Evolutionary conservation across 2,888 invertebrate genomes (phyloP), one percentile per base, ranked within the genome.

Genomic region (Cantharis nigra): DNA sequence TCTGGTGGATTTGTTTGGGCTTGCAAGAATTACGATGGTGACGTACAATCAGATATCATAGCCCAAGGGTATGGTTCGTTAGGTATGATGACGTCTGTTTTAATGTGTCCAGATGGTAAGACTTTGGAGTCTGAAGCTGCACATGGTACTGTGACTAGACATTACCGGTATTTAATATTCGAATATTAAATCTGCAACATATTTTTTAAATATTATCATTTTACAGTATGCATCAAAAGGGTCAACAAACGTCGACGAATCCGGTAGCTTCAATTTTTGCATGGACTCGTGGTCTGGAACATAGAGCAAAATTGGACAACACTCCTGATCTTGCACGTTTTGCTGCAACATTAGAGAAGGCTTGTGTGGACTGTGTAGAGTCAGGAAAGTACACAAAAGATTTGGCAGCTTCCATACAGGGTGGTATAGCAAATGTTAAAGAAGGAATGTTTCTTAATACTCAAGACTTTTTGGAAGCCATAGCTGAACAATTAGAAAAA

Each of bases 21-120:
- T 18, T 97, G 97, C 90, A 97, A 97, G 90, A 97, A 97, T 89
- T 97, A 97, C 86, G 96, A 96, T 85, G 97, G 97, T 33, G 97
- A 97, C 86, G 97, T 97, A 5, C 96, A 96, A 89, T 96, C 96
- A 0, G 97, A 97, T 86, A 91, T 96, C 80, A 94, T 97, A 5
- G 97, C 97, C 64, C 88, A 93, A 90, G 92, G 92, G 16, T 93
- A 92, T 84, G 97, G 97, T 1, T 96, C 96, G 0, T 90, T 97
- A 76, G 97, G 97, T 76, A 92, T 97, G 91, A 97, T 97, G 97
- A 96, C 96, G 16, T 96, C 96, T 74, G 96, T 97, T 28, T 91
- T 97, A 76, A 92, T 97, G 90, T 97, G 97, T 86, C 97, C 97
- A 0, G 97, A 94, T 88, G 94, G 94, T 23, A 94, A 94, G 87